Evolutionary conservation across 2,113 vertebrate species (phyloP), one percentile per base, ranked within the genome.

Genomic region (Engystomops pustulosus): DNA sequence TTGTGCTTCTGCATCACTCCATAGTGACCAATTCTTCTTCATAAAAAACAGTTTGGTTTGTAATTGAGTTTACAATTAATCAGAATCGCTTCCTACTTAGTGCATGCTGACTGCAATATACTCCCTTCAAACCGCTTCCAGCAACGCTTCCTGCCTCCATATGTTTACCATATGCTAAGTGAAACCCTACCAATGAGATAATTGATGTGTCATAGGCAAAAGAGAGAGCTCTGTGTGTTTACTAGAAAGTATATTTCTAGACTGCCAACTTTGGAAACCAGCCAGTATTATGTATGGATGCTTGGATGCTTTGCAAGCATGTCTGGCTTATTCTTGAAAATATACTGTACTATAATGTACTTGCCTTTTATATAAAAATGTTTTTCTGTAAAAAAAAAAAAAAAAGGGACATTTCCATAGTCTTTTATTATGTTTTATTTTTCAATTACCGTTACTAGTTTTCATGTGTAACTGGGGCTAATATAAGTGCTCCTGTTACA

Each of bases 51-150:
- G 44, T 30, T 30, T 72, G 88, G 86, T 20, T 84, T 67, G 81
- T 88, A 84, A 68, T 90, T 90, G 86, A 90, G 49, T 87, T 91
- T 91, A 86, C 81, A 85, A 81, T 90, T 92, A 89, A 86, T 88
- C 25, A 45, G 85, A 76, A 27, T 86, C 84, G 49, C 23, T 89
- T 90, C 88, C 58, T 90, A 36, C 36, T 89, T 83, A 86, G 81
- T 85, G 86, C 47, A 72, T 85, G 69, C 79, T 86, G 70, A 86
- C 89, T 90, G 85, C 78, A 51, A 83, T 76, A 67, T 83, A 65
- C 74, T 47, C 74, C 86, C 80, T 88, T 87, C 87, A 89, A 91
- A 90, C 89, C 87, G 81, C 80, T 91, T 90, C 81, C 67, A 87
- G 65, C 14, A 85, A 74, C 3, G 5, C 80, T 88, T 91, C 88